Conservation (phyloP, 2,113 vertebrate species). For the Oreotrochilus melanogaster region DNA sequence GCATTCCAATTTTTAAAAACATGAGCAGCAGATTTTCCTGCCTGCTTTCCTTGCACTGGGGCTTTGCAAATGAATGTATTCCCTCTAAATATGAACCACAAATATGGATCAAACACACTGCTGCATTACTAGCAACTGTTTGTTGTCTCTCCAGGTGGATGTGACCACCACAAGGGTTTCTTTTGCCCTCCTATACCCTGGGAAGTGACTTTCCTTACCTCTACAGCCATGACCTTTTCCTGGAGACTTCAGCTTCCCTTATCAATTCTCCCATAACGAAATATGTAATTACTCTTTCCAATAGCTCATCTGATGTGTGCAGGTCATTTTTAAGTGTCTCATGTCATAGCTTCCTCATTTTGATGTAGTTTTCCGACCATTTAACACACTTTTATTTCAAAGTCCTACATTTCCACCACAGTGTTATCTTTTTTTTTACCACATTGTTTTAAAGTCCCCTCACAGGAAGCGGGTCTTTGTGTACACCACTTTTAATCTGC, state of each 20-base stretch:
- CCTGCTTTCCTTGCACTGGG: neutral
- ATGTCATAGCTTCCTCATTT: neutral
- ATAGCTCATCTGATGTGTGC: fast-evolving
- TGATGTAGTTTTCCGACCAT: neutral
- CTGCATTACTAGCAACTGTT: neutral
- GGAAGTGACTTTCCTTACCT: neutral
- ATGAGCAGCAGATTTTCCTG: neutral
- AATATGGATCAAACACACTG: neutral
- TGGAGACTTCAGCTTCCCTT: neutral
- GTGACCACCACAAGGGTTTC: neutral
- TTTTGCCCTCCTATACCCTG: neutral
- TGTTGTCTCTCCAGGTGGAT: neutral
- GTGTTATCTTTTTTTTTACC: neutral
- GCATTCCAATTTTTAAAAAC: neutral
- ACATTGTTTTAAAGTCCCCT: fast-evolving
- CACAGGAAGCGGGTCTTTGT: neutral
- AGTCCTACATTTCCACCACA: neutral
- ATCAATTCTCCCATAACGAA: neutral
- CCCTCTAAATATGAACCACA: neutral
- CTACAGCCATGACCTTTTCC: neutral
- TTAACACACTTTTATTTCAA: neutral
- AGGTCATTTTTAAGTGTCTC: neutral
- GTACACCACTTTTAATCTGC: fast-evolving
- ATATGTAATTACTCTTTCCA: neutral
- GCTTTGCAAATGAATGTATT: neutral